Conservation (phyloP, 2,888 invertebrate genomes). For the Lordiphosa fenestrarum region DNA sequence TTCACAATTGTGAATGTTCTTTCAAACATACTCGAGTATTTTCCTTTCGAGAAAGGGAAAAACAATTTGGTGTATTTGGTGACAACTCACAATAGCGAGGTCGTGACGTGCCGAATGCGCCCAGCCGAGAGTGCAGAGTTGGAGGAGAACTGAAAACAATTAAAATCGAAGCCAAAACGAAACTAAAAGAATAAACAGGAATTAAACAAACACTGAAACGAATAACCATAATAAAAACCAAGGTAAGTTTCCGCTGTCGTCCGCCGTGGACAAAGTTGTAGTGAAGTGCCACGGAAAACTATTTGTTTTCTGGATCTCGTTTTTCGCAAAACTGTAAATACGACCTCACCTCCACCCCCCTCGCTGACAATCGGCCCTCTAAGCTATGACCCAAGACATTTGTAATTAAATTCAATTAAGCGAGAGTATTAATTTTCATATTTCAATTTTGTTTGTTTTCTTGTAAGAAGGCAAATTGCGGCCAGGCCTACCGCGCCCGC, state of each 20-base stretch:
- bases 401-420: slow-evolving; percentile 77
- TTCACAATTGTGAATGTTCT: slow-evolving; percentile 30
- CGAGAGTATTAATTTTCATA: slow-evolving; percentile 61
- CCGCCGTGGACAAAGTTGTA: not conserved
- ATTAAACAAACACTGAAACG: slow-evolving; percentile 3
- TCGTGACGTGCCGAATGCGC: slow-evolving; percentile 53
- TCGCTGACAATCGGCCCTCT: not conserved
- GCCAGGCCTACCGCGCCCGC: slow-evolving; percentile 1
- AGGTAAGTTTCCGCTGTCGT: slow-evolving; percentile 36
- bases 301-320: not conserved
- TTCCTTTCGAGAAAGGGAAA: not conserved
- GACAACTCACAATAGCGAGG: slow-evolving; percentile 46
- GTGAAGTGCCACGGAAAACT: slow-evolving; percentile 1
- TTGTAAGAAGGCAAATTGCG: not conserved
- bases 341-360: slow-evolving; percentile 1
- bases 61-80: slow-evolving; percentile 7
- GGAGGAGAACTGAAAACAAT: slow-evolving; percentile 56
- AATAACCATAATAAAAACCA: slow-evolving; percentile 24
- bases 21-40: not conserved
- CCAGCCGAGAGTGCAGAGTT: slow-evolving; percentile 44
- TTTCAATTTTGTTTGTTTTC: slow-evolving; percentile 44
- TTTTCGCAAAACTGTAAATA: slow-evolving; percentile 19
- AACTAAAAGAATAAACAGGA: slow-evolving; percentile 34
- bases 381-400: slow-evolving; percentile 37
- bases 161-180: slow-evolving; percentile 38